Base-by-base conservation (phyloP, 2,113 vertebrate genomes). In the Pandion haliaetus region DNA sequence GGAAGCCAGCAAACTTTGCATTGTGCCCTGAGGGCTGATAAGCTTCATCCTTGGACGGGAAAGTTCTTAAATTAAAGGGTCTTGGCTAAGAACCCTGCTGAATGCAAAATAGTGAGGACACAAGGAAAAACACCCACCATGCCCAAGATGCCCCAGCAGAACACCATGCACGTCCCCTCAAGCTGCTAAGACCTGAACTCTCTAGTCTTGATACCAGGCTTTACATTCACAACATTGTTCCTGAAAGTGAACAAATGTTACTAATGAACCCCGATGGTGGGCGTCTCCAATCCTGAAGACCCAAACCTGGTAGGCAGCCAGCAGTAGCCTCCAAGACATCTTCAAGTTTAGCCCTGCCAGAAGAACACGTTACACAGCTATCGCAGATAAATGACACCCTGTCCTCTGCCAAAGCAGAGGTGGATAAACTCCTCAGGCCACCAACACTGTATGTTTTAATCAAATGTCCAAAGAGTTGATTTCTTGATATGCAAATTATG, bases 21-120 rank as follows among this genome's bases (percentile, higher is more conserved):
- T 94, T 82, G 78, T 47, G 45, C 74, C 95, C 71, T 5, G 2
- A 90, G 55, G 73, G 71, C 71, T 72, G 63, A 89, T 77, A 95
- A 94, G 89, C 52, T 89, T 93, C 3, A 2, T 50, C 50, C 76
- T 91, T 57, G 38, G 32, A 88, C 50, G 49, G 42, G 66, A 85
- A 95, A 95, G 66, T 77, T 95, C 50, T 91, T 85, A 91, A 94
- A 93, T 94, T 85, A 96, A 95, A 93, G 38, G 58, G 54, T 93
- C 90, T 93, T 86, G 62, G 28, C 70, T 80, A 61, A 57, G 66
- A 94, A 70, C 49, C 63, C 58, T 78, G 45, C n/a, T 52, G 66
- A 80, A 94, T 63, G 78, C 87, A 80, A 89, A 97, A 91, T 0
- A 0, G 40, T 49, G 31, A 87, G 74, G 89, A 87, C 80, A 93